A percentile compares a stretch with the other conserved stretches of the same genome.
Evolutionary conservation across 2,797 vertebrate species (phyloP).

Genomic region (Pampus argenteus): DNA sequence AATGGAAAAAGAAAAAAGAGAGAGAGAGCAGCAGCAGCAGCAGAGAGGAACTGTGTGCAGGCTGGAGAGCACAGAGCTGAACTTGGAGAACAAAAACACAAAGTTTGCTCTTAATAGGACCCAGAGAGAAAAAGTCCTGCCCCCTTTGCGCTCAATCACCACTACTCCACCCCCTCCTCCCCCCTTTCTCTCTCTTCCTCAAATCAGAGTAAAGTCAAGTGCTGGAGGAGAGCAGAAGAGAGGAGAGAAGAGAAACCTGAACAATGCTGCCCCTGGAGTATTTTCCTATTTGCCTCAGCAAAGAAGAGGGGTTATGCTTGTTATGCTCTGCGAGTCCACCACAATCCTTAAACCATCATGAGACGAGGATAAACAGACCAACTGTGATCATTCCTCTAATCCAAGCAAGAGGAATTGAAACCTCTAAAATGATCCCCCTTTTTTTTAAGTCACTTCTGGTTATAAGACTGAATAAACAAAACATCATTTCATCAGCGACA

Average conservation of each 20-base stretch:
- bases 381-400: neutral
- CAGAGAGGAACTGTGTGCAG: constrained; percentile 43
- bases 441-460: constrained; percentile 3
- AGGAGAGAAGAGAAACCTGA: constrained; percentile 51
- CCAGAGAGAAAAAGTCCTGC: constrained; percentile 83
- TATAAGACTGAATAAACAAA: neutral
- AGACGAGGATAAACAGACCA: constrained; percentile 28
- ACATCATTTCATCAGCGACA: neutral
- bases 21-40: no score
- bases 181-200: constrained; percentile 44
- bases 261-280: constrained; percentile 54
- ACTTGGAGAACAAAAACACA: constrained; percentile 88
- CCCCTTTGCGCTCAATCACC: constrained; percentile 83
- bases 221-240: constrained; percentile 62
- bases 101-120: constrained; percentile 88
- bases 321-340: constrained; percentile 2
- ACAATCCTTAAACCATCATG: neutral
- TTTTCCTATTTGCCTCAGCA: constrained; percentile 38
- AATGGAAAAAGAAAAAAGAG: constrained; percentile 1
- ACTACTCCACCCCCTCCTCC: constrained; percentile 64
- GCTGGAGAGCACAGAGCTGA: constrained; percentile 76
- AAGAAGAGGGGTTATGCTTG: constrained; percentile 21
- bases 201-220: constrained; percentile 74
- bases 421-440: neutral
- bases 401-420: neutral